Percentiles rank a stretch among this genome's conserved stretches.
Conservation (phyloP, 2,797 vertebrate genomes). For the Holocentrus rufus region DNA sequence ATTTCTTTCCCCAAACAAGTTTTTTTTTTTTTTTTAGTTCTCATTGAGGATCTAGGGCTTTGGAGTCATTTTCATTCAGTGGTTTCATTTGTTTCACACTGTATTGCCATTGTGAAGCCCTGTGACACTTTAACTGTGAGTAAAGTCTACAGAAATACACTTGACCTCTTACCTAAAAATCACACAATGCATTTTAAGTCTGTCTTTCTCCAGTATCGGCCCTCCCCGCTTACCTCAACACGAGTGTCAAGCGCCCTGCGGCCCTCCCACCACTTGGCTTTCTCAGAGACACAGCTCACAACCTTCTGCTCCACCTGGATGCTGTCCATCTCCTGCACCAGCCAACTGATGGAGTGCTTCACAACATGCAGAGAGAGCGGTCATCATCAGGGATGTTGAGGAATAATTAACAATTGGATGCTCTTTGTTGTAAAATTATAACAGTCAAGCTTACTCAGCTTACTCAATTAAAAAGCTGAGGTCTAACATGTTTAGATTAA, state of each 20-base stretch:
- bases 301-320: slow-evolving; percentile 89
- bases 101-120: too few relatives aligned
- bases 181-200: too few relatives aligned
- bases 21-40: background rate
- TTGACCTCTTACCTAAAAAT: too few relatives aligned
- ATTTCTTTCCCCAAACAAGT: too few relatives aligned
- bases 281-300: slow-evolving; percentile 85
- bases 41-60: background rate
- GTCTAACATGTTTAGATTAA: too few relatives aligned
- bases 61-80: too few relatives aligned
- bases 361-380: slow-evolving; percentile 41
- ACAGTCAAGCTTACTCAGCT: too few relatives aligned
- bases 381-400: background rate
- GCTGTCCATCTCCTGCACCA: slow-evolving; percentile 86
- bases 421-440: background rate
- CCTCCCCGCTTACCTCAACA: slow-evolving; percentile 82
- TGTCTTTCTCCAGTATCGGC: background rate
- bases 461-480: too few relatives aligned
- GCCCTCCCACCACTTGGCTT: slow-evolving; percentile 90
- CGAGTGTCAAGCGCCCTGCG: slow-evolving; percentile 85
- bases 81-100: too few relatives aligned
- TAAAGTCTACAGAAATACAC: too few relatives aligned
- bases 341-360: slow-evolving; percentile 79
- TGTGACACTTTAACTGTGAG: too few relatives aligned
- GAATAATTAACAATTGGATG: background rate